Evolutionary conservation across 2,113 vertebrate species (phyloP), one percentile per base, ranked within the genome.

Genomic region (Catharus minimus): DNA sequence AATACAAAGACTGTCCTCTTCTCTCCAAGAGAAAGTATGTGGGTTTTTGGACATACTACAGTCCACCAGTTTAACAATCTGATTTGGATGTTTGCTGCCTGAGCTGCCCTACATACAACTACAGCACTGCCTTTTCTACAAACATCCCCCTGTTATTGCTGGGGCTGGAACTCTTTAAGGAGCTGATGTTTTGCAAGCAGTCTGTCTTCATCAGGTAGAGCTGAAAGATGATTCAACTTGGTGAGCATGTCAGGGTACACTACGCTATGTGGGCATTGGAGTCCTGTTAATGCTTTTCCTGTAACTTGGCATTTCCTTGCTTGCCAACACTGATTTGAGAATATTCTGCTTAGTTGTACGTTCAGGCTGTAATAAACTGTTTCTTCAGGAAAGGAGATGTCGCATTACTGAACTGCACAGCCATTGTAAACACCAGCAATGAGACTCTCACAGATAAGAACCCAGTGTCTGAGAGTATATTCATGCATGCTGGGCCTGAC

Each of bases 401-500:
- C 10, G 98, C 98, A 0, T 97, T 99, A 55, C 75, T 99, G 96
- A 99, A 98, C 96, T 99, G 99, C 97, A 99, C 99, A 2, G 98
- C 98, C 73, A 98, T 99, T 23, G 98, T 99, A 41, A 99, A 99
- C 86, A 99, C 99, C 41, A 99, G 98, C 97, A 99, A 99, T 89
- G 99, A 99, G 96, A 98, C 97, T 9, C 98, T 99, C 24, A 98
- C 95, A 0, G 99, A 99, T 97, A 99, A 99, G 95, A 99, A 99
- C 92, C 98, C 98, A 0, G 97, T 99, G 15, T 99, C 99, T 18
- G 99, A 99, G 84, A 98, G 98, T 89, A 98, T 99, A 94, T 98
- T 98, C 88, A 96, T 97, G 94, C 97, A 98, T 27, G 98, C 99
- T 1, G 99, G 99, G 26, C 98, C 98, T 7, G 98, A 99, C 93